A percentile compares a stretch with the other conserved stretches of the same genome.
Conservation (phyloP, 2,888 invertebrate genomes). For the Rapana venosa region DNA sequence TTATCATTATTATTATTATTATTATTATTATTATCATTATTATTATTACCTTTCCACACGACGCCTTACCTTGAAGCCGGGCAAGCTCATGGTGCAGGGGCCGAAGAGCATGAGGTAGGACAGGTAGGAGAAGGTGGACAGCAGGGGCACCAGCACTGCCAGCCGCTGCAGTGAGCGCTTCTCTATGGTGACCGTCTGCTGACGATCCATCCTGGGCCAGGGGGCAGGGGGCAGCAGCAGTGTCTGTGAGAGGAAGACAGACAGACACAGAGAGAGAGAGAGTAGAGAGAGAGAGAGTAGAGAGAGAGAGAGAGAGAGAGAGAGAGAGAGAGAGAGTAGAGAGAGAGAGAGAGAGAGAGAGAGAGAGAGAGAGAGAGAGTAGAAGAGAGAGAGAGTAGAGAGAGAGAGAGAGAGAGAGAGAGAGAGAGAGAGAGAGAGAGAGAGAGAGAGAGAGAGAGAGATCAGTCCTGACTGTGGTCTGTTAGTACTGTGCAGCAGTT, state of each 20-base stretch:
- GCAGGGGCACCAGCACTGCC: constrained; percentile 45
- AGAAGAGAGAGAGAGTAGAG: background rate
- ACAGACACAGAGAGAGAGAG: constrained; percentile 11
- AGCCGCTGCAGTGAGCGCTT: constrained; percentile 44
- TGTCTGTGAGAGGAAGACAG: background rate
- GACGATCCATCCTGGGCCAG: background rate
- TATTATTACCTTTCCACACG: too few relatives aligned
- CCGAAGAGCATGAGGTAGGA: constrained; percentile 38
- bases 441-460: background rate
- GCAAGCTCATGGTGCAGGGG: constrained; percentile 39
- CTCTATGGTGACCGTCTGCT: constrained; percentile 43
- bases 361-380: background rate
- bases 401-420: background rate
- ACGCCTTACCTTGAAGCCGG: constrained; percentile 29
- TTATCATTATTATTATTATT: too few relatives aligned
- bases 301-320: background rate
- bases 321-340: background rate
- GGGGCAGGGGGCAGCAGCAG: too few relatives aligned
- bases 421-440: background rate
- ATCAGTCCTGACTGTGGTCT: too few relatives aligned
- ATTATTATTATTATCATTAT: too few relatives aligned
- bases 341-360: background rate
- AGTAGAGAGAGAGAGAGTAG: background rate
- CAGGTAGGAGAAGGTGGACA: constrained; percentile 45
- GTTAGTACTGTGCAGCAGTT: too few relatives aligned